These are phyloP conservation scores for Coronaproctus castanopsis DNA, from an alignment of 2,888 invertebrate genomes.

Conservation along the genomic window DNA sequence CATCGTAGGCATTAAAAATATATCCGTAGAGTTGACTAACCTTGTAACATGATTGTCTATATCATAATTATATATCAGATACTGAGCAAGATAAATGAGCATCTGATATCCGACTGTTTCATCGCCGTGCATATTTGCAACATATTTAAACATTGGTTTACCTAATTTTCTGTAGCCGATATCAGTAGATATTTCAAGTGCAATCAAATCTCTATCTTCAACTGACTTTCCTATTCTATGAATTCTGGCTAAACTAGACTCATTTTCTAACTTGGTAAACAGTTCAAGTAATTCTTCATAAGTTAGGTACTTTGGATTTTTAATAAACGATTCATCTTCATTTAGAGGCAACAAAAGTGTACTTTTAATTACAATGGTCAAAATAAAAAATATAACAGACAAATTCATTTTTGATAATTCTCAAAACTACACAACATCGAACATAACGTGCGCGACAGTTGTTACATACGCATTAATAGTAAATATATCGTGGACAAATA, in stretches of 20 bases:
- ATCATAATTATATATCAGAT: conserved; percentile 56
- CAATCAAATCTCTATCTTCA: conserved; percentile 58
- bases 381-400: no score
- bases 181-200: conserved; percentile 55
- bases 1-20: conserved; percentile 89
- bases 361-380: no score
- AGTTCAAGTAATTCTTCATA: conserved; percentile 48
- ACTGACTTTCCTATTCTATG: conserved; percentile 68
- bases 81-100: conserved; percentile 59
- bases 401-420: no score
- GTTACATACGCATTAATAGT: no score
- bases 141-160: conserved; percentile 80
- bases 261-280: conserved; percentile 37
- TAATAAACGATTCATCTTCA: conserved; percentile 15
- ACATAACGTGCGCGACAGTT: no score
- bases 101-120: conserved; percentile 73
- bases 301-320: conserved; percentile 34
- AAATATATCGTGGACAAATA: no score
- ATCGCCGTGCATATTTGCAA: conserved; percentile 94
- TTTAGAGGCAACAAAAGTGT: background rate
- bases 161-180: conserved; percentile 35
- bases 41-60: conserved; percentile 45
- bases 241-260: conserved; percentile 45
- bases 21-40: conserved; percentile 68
- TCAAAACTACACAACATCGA: no score